Evolutionary conservation across 1,140 invertebrate genomes (phyloP), one percentile per base, ranked within the genome.

Genomic region (Acyrthosiphon pisum): DNA sequence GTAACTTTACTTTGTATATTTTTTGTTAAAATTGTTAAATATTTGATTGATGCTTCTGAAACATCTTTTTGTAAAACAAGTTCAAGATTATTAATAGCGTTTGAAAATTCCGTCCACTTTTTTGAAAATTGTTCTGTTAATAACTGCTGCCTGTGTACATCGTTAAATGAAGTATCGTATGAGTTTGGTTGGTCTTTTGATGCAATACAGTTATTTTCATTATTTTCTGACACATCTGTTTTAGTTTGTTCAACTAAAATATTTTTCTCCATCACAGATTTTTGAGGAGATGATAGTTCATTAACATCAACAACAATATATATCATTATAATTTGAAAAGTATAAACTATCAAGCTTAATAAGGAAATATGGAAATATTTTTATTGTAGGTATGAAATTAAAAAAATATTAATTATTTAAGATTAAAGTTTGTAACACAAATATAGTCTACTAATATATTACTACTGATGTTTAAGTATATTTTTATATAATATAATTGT

Each of bases 1-100:
- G 86, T 48, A 87, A 50, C 86, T 48, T 23, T 87, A 87, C 23
- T 87, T 87, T 87, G 86, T 48, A 87, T 48, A 23, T 87, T 87
- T 26, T 48, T 48, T 87, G 86, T 87, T 30, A 87, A 87, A 48
- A 87, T 87, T 48, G 41, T 50, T 9, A 87, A 87, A 87, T 87
- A 87, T 48, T 50, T 87, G 48, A 87, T 48, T 6, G 86, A 20
- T 20, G 46, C 48, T 87, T 87, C 86, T 48, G 86, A 87, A 87
- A 87, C 18, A 48, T 50, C 26, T 87, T 87, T n/a, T 87, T 48
- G 86, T 87, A 87, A 87, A 87, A 87, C 44, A 48, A 48, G 44
- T 87, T 44, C 86, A 26, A 87, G 23, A 48, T 87, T 87, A n/a
- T 87, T 48, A 48, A 48, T 87, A n/a, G 46, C 30, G 11, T 87